These are phyloP conservation scores for Lymantria dispar DNA, from an alignment of 2,888 invertebrate genomes.

Conservation along the genomic window DNA sequence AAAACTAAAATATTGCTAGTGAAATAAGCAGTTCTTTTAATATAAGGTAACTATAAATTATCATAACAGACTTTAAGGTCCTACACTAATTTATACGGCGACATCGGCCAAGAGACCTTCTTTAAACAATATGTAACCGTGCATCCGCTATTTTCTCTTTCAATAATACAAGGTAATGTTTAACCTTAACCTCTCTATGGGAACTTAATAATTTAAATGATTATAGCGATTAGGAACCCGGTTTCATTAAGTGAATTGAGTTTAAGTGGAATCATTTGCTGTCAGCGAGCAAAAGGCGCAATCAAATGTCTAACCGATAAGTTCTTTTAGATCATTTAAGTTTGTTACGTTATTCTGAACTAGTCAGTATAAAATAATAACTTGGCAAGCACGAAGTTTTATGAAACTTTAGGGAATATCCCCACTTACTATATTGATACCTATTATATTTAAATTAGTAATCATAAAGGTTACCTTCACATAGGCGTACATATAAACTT, in stretches of 20 bases:
- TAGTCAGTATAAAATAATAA: no score
- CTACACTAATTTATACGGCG: no score
- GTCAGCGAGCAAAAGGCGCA: constrained; percentile 40
- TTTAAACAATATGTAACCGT: constrained; percentile 37
- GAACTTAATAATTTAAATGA: constrained; percentile 36
- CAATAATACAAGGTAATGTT: constrained; percentile 41
- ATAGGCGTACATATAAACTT: no score
- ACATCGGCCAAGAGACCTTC: constrained; percentile 1
- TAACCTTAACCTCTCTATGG: constrained; percentile 49
- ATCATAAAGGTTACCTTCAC: no score
- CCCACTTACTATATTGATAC: no score
- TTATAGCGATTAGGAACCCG: constrained; percentile 35
- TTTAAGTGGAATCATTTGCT: constrained; percentile 41
- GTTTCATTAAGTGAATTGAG: constrained; percentile 50
- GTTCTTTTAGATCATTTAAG: constrained; percentile 27
- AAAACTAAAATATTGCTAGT: neutral
- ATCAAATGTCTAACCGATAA: constrained; percentile 42
- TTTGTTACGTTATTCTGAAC: no score
- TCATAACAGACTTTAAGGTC: no score
- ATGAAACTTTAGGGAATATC: no score
- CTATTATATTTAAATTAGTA: no score
- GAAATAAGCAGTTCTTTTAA: neutral
- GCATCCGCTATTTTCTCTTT: constrained; percentile 39
- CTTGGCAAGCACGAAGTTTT: no score
- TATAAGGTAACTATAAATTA: no score